Evolutionary conservation across 1,140 invertebrate genomes (phyloP), one percentile per base, ranked within the genome.

Genomic region (Littorina saxatilis): DNA sequence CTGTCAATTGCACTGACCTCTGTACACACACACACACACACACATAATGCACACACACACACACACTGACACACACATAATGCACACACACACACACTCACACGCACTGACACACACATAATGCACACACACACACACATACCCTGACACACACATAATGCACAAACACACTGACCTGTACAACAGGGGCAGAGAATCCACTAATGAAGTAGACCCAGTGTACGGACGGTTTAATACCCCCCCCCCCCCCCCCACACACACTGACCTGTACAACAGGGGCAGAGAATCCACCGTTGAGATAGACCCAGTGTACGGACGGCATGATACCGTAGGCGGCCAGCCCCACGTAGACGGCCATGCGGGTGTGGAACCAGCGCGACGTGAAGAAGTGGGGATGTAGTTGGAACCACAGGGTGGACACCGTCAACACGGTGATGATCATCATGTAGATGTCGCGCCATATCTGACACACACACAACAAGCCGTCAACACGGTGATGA

Each of bases 251-350:
- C 47, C 47, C 47, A 9, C 47, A 50, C 20, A n/a, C n/a, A 47
- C 76, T 63, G 1, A 97, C 96, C 91, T 94, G 91, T 58, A 99
- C 97, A 91, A 98, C 94, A 40, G 96, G 95, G 89, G 96, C 95
- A 55, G 95, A 94, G 86, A 97, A 94, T 3, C 97, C 97, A 32
- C 97, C 97, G 95, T 98, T 97, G 4, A 95, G 94, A 68, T 96
- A 93, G 0, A 96, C 95, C 98, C 98, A 99, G 90, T 99, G 98
- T 37, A 96, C 92, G 1, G 97, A 96, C 17, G 98, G 98, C 80
- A 98, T 92, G 0, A 99, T 94, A 27, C 98, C 98, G 90, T 98
- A 99, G 23, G 95, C 95, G 3, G 96, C 97, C 95, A 98, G 97
- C 7, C 94, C 93, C 79, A 97, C 95, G 90, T 98, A 98, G 32